A percentile compares a stretch with the other conserved stretches of the same genome.
Conservation (phyloP, 2,113 vertebrate genomes). For the Bucco capensis region DNA sequence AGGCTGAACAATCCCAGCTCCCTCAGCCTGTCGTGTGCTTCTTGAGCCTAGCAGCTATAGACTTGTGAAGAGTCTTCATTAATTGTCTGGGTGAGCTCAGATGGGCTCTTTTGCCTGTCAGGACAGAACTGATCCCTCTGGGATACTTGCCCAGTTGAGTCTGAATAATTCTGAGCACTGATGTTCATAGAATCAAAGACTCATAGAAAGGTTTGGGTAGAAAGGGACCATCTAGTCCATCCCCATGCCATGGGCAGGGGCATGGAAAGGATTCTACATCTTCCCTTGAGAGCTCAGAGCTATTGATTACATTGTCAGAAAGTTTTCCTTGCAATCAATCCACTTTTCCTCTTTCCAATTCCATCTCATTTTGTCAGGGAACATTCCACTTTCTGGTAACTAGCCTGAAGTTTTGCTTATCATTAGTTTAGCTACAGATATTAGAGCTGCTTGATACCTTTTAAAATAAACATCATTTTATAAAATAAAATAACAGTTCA, state of each 20-base stretch:
- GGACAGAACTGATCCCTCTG: not conserved
- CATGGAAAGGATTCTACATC: not conserved
- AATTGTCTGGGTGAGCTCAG: not conserved
- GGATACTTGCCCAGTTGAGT: not conserved
- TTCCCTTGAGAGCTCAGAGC: not conserved
- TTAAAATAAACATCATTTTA: not conserved
- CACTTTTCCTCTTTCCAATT: not conserved
- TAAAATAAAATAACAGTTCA: too few relatives aligned
- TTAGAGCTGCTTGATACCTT: not conserved
- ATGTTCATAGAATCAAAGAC: not conserved
- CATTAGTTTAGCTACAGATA: not conserved
- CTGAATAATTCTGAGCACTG: not conserved
- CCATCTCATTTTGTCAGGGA: not conserved
- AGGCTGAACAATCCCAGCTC: too few relatives aligned
- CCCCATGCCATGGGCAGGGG: not conserved
- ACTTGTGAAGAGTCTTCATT: not conserved
- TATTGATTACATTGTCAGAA: not conserved
- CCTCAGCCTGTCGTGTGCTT: too few relatives aligned
- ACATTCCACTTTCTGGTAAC: not conserved
- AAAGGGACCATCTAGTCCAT: not conserved
- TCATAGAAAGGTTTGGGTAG: not conserved
- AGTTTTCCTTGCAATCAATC: not conserved
- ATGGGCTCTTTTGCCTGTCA: not conserved
- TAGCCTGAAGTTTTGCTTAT: not conserved
- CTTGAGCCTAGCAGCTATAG: not conserved